Evolutionary conservation across 2,797 vertebrate species (phyloP), one percentile per base, ranked within the genome.

Genomic region (Megalops cyprinoides): DNA sequence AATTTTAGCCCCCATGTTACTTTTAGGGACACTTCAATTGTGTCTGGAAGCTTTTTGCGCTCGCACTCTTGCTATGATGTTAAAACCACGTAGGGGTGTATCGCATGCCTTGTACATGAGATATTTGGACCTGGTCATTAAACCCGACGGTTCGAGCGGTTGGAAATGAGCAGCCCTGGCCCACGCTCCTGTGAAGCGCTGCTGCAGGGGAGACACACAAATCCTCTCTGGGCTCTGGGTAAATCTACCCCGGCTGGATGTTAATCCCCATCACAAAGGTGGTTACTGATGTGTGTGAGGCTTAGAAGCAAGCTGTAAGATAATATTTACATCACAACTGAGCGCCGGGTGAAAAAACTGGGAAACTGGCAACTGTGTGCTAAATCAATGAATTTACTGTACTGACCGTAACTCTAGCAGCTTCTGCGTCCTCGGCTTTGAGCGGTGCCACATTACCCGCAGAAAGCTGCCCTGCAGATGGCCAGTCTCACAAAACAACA

Each of bases 291-390:
- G 86, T 91, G 88, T 91, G 90, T 85, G 88, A 87, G 86, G 86
- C 90, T 91, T 85, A 87, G 86, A 82, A 89, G 82, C 86, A 83
- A 81, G 85, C 78, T 86, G 86, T 86, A 89, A 91, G 87, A 90
- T 92, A 90, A 92, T 92, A 93, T 92, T 93, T 92, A 93, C 90
- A 94, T 89, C 90, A 91, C 89, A 91, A 92, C 87, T 88, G 78
- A 86, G 83, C 55, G 51, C 48, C 55, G 34, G 73, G 39, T 25
- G 74, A 78, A 79, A 77, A 89, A 75, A 76, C 82, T 80, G 69
- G 51, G 77, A 67, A 74, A 71, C 74, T 82, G 77, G 84, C 84
- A 87, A 78, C 78, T 49, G 31, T 51, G 78, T 53, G 82, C 80
- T 85, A 87, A 86, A 88, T 88, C 84, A 88, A 87, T 87, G 85